Conservation (phyloP, 2,888 invertebrate genomes). For the Eupithecia centaureata region DNA sequence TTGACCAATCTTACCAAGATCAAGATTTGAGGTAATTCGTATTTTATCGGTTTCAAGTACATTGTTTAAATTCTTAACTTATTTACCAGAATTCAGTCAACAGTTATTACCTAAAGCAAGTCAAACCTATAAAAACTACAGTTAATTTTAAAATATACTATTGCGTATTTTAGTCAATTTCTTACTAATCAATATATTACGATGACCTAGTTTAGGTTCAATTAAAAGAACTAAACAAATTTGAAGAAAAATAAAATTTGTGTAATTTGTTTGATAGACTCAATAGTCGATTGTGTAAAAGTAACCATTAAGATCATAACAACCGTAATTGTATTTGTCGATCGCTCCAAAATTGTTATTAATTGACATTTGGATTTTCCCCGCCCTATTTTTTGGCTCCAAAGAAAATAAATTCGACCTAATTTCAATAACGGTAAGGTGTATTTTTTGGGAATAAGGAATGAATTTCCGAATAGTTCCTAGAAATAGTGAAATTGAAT, state of each 20-base stretch:
- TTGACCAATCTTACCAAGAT: too few species aligned
- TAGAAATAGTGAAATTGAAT: slow-evolving; percentile 27
- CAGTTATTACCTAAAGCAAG: too few species aligned
- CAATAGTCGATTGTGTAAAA: slow-evolving; percentile 23
- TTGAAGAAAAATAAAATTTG: too few species aligned
- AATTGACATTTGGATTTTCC: slow-evolving; percentile 40
- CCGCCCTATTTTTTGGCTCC: neutral
- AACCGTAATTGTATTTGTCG: slow-evolving; percentile 45
- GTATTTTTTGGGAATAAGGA: neutral
- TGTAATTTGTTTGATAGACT: neutral
- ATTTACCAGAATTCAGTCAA: too few species aligned
- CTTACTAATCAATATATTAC: neutral
- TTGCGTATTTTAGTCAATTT: too few species aligned
- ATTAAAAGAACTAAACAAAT: too few species aligned
- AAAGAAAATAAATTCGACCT: slow-evolving; percentile 20
- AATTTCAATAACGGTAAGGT: neutral
- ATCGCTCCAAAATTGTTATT: slow-evolving; percentile 46
- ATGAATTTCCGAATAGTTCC: slow-evolving; percentile 15
- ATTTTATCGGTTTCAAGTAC: too few species aligned
- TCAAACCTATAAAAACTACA: too few species aligned
- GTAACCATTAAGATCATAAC: slow-evolving; percentile 35
- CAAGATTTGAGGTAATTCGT: too few species aligned
- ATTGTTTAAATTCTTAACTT: too few species aligned
- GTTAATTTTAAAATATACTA: too few species aligned
- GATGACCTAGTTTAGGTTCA: neutral